Base-by-base conservation (phyloP, 2,113 vertebrate genomes). In the Athene cunicularia region DNA sequence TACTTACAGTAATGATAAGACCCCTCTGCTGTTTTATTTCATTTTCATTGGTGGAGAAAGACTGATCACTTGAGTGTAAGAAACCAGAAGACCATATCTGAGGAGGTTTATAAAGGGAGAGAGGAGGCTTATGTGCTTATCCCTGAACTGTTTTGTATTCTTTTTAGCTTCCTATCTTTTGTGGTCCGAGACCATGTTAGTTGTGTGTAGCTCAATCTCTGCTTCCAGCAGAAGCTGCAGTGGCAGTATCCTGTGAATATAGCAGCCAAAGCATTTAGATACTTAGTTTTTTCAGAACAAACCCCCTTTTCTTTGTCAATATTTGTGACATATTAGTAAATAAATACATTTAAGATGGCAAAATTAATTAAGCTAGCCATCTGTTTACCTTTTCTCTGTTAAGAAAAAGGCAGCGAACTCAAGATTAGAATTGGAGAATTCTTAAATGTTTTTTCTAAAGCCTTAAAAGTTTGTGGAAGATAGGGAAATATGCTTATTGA, bases 121-220 rank as follows among this genome's bases (percentile, higher is more conserved):
- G 41, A 27, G 9, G 22, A 56, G 71, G 35, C 27, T 20, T 82
- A 11, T 0, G 0, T 77, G 23, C n/a, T 87, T 77, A 39, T 56
- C 14, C 12, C 21, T 56, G 21, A 67, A 58, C 19, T 37, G 8
- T 67, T 86, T 18, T 55, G 4, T 58, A 5, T 55, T 74, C 41
- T 27, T 62, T 71, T 63, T 63, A 50, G 22, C 39, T 83, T 70
- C 15, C 12, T 6, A 8, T 16, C 3, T 28, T 56, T 50, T 55
- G 33, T 86, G 64, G 56, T 66, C 37, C 60, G 47, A 64, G 28
- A 22, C 13, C 14, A 4, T n/a, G 14, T 26, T 14, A 45, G 16
- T 17, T 21, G 13, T 49, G 7, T 33, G 53, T 37, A 63, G 23
- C 0, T 1, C 26, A 17, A 10, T 64, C 30, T 77, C 27, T 0